phyloP scores from a whole-genome alignment of 2,113 vertebrate species.

The Eurypyga helias region DNA sequence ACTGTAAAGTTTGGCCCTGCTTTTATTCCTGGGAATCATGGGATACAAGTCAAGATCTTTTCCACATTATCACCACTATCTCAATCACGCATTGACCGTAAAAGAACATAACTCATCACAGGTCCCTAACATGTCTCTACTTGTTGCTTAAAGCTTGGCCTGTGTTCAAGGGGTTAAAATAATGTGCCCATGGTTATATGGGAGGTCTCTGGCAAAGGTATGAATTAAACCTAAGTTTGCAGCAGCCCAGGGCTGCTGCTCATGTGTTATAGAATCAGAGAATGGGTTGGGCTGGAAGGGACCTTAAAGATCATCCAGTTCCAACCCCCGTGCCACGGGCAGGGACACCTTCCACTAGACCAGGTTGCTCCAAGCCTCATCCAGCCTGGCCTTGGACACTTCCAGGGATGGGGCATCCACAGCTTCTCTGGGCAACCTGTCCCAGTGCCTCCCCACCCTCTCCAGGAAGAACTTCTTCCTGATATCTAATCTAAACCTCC shows the following conservation, averaged over 20 bases:
- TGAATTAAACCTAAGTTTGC: not conserved
- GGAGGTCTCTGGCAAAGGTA: not conserved
- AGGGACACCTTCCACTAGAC: too few relatives aligned
- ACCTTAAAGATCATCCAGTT: too few relatives aligned
- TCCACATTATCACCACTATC: not conserved
- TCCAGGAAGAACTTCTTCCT: too few relatives aligned
- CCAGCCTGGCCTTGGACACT: too few relatives aligned
- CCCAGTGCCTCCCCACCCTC: too few relatives aligned
- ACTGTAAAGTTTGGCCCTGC: not conserved
- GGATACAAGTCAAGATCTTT: not conserved
- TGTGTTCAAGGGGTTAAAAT: not conserved
- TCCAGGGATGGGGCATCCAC: too few relatives aligned
- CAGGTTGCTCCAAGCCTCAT: too few relatives aligned
- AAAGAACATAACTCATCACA: not conserved
- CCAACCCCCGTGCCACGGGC: too few relatives aligned
- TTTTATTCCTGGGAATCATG: not conserved
- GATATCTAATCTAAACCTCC: too few relatives aligned
- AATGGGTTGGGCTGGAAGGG: too few relatives aligned
- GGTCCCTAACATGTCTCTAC: not conserved
- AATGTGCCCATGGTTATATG: not conserved
- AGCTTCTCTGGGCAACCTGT: too few relatives aligned
- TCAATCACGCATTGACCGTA: not conserved
- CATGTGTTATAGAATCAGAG: too few relatives aligned
- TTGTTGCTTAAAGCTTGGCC: not conserved
- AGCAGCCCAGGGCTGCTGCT: not conserved